Percentiles rank a stretch among this genome's conserved stretches.
Evolutionary conservation across 2,113 vertebrate genomes (phyloP).

Genomic region (Ibidorhyncha struthersii): DNA sequence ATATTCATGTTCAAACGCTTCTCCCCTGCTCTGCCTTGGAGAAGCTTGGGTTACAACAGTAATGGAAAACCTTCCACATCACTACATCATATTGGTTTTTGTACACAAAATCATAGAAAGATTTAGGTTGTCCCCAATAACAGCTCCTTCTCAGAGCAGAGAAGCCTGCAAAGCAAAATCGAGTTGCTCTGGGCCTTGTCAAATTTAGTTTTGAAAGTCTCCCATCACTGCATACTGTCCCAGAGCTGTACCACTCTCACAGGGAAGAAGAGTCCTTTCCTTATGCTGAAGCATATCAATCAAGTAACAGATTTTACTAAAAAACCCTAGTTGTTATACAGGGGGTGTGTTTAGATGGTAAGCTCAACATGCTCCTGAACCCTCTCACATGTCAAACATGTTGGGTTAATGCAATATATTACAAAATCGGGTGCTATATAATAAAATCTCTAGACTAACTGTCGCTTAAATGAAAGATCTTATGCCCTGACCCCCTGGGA

Average conservation of each 20-base stretch:
- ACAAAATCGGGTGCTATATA: not conserved
- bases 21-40: not conserved
- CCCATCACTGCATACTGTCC: not conserved
- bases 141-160: not conserved
- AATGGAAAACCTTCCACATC: not conserved
- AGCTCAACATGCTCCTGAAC: not conserved
- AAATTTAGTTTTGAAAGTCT: not conserved
- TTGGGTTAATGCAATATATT: not conserved
- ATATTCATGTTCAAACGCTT: not conserved
- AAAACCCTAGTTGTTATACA: rapidly evolving
- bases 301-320: not conserved
- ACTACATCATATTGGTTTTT: not conserved
- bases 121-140: not conserved
- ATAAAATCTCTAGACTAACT: not conserved
- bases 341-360: not conserved
- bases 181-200: not conserved
- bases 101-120: not conserved
- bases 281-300: not conserved
- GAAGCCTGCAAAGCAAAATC: not conserved
- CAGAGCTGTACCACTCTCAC: not conserved
- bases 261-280: not conserved
- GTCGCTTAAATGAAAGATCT: not conserved
- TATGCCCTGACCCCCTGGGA: not conserved
- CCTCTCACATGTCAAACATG: rapidly evolving
- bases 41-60: not conserved